Base-by-base conservation (phyloP, 2,113 vertebrate species). In the Macaca mulatta region DNA sequence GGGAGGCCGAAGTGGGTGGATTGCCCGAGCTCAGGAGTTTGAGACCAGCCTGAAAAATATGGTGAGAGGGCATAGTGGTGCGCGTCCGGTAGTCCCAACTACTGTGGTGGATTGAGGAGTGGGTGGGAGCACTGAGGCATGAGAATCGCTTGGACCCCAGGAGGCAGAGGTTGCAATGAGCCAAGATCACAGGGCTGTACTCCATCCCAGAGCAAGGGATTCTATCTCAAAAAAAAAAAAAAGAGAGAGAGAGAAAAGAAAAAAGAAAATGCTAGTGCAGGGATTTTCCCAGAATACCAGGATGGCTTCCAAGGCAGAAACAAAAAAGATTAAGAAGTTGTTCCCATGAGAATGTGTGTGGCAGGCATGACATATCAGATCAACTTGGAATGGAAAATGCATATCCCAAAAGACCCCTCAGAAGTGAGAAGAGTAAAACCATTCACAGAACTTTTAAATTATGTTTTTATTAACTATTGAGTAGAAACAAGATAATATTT, bases 231-330 rank as follows among this genome's bases (percentile, higher is more conserved):
- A 23, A 57, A 57, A 57, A 57, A 57, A 0, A 52, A 0, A 6
- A 5, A 52, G 1, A 52, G 5, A 52, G 0, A 17, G 1, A 52
- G 5, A 8, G 7, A 57, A 22, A 57, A 8, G 2, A 57, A 22
- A 57, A 52, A 55, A 20, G 52, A 20, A 55, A 55, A 55, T 23
- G 57, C 57, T 57, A 82, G 55, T 16, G 35, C n/a, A 59, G n/a
- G n/a, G 35, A 40, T 59, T 59, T 82, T 27, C 55, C 52, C 55
- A 59, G 52, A 82, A n/a, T n/a, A 40, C 23, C n/a, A 52, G 35
- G 55, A 59, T 38, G 23, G 6, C 23, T 40, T 82, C 80, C 30
- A 27, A 82, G 23, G 59, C 8, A 8, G 16, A 25, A 82, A 23
- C n/a, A 16, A 59, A 59, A 81, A 59, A 38, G 7, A 82, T 52